Percentiles rank a stretch among this genome's conserved stretches.
These are phyloP conservation scores for Agonopterix alstromeriana DNA, from an alignment of 2,888 invertebrate genomes.

Conservation along the genomic window DNA sequence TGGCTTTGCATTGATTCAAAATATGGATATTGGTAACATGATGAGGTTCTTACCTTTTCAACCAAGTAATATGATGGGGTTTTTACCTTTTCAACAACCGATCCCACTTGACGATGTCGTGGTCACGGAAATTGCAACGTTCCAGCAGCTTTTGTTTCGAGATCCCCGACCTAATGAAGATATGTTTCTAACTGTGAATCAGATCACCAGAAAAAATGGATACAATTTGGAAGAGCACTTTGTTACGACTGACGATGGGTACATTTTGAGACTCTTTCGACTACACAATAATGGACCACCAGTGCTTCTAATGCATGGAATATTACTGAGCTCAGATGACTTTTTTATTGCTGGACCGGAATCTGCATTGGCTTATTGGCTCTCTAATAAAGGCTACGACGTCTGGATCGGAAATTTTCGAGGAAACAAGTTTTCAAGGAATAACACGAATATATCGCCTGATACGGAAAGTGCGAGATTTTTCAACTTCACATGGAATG, in stretches of 20 bases:
- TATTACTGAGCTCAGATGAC: conserved; percentile 81
- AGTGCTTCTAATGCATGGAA: conserved; percentile 84
- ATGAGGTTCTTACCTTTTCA: too few species aligned
- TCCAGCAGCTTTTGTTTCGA: not conserved
- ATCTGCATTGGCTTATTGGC: conserved; percentile 72
- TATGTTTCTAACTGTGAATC: not conserved
- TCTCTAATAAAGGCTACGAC: conserved; percentile 78
- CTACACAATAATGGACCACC: conserved; percentile 30
- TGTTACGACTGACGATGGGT: conserved; percentile 22
- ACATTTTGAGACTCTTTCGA: conserved; percentile 15
- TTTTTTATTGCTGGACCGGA: conserved; percentile 80
- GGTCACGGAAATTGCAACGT: not conserved
- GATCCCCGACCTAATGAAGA: not conserved
- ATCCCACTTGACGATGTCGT: too few species aligned
- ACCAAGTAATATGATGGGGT: too few species aligned
- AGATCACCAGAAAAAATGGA: conserved; percentile 3
- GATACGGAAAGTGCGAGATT: conserved; percentile 41
- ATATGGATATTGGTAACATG: too few species aligned
- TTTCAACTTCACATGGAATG: conserved; percentile 84
- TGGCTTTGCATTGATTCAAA: too few species aligned
- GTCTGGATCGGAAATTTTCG: conserved; percentile 87
- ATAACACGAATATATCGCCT: conserved; percentile 49
- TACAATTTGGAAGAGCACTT: conserved; percentile 11
- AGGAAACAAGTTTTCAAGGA: conserved; percentile 79
- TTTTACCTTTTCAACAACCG: too few species aligned